Percentiles rank a stretch among this genome's conserved stretches.
phyloP scores from a whole-genome alignment of 2,797 vertebrate genomes.

The Megaceryle alcyon region DNA sequence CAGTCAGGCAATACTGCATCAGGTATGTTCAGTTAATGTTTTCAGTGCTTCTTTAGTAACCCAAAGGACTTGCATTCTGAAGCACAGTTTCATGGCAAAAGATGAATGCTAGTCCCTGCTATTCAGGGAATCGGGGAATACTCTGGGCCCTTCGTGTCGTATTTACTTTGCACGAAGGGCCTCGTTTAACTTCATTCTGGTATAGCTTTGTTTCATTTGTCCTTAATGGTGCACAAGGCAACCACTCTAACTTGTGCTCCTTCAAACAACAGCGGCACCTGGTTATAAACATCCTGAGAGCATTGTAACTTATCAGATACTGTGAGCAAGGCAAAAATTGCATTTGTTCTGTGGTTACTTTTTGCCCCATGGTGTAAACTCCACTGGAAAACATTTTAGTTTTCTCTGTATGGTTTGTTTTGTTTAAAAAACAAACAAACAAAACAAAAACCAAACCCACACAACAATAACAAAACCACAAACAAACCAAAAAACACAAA shows the following conservation, averaged over 20 bases:
- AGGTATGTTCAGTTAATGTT: background rate
- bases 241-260: background rate
- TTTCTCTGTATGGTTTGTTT: background rate
- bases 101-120: background rate
- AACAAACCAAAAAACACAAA: too few species aligned
- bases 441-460: too few species aligned
- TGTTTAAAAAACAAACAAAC: too few species aligned
- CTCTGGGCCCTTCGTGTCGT: background rate
- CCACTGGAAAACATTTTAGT: background rate
- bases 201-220: background rate
- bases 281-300: background rate
- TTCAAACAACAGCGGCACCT: background rate
- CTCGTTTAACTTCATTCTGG: background rate
- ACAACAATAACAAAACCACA: too few species aligned
- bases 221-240: background rate
- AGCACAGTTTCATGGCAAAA: background rate
- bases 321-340: background rate
- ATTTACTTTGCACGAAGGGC: background rate
- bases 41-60: background rate
- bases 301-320: background rate
- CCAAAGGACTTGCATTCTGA: background rate
- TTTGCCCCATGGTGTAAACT: background rate
- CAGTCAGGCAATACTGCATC: constrained; percentile 8
- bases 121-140: background rate
- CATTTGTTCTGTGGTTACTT: background rate